Conservation (phyloP, 2,888 invertebrate species). For the Watsonalla binaria region DNA sequence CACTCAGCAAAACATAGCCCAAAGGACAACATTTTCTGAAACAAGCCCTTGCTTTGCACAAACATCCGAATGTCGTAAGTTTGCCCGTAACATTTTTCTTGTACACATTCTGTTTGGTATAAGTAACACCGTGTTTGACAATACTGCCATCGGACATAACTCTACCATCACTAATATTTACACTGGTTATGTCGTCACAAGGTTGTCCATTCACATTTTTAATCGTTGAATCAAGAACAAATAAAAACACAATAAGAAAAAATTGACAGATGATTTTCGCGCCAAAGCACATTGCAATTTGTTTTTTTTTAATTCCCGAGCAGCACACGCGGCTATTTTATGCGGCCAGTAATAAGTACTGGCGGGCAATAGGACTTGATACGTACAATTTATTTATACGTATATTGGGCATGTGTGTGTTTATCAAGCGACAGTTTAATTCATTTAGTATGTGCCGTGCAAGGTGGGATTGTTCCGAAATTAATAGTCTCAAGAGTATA, state of each 20-base stretch:
- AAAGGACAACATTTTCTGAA: conserved; percentile 58
- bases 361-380: background rate
- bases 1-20: conserved; percentile 27
- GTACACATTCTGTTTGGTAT: conserved; percentile 23
- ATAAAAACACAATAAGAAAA: background rate
- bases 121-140: background rate
- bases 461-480: background rate
- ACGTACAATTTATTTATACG: background rate
- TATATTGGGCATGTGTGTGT: background rate
- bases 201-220: background rate
- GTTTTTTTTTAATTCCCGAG: background rate
- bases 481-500: background rate
- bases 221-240: background rate
- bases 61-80: conserved; percentile 45
- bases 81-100: conserved; percentile 37
- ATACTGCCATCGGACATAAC: background rate
- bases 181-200: background rate
- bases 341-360: background rate
- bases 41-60: conserved; percentile 47
- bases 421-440: background rate
- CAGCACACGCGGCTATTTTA: background rate
- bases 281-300: background rate
- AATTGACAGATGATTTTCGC: background rate
- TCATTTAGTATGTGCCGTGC: background rate
- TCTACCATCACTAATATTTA: background rate